These are phyloP conservation scores for Lepidurus apus DNA, from an alignment of 1,140 invertebrate genomes.

Conservation along the genomic window DNA sequence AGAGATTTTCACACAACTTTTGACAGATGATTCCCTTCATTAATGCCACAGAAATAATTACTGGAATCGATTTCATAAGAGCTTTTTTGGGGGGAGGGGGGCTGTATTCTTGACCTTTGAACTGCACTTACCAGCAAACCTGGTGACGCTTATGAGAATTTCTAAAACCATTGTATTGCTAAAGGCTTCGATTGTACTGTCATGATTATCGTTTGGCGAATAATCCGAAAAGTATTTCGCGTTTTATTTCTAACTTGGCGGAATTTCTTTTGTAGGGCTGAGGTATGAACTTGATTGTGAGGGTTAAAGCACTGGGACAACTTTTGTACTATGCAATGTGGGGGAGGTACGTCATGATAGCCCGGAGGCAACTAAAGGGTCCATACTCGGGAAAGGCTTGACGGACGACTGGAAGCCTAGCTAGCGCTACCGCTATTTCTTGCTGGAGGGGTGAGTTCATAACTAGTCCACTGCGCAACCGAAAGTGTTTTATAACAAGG, in stretches of 20 bases:
- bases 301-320: not conserved
- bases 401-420: not conserved
- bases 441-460: not conserved
- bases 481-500: not conserved
- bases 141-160: conserved; percentile 27
- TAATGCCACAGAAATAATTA: too few relatives aligned
- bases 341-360: not conserved
- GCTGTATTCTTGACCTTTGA: too few relatives aligned
- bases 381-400: not conserved
- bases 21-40: not conserved
- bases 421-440: not conserved
- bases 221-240: not conserved
- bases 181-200: not conserved
- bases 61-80: too few relatives aligned
- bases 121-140: conserved; percentile 25
- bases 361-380: not conserved
- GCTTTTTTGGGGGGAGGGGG: too few relatives aligned
- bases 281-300: not conserved
- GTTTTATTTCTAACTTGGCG: not conserved
- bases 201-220: not conserved
- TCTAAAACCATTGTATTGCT: conserved; percentile 24
- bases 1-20: too few relatives aligned
- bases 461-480: not conserved
- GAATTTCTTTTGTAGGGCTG: not conserved
- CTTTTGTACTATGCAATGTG: not conserved